Evolutionary conservation across 2,797 vertebrate genomes (phyloP).

Genomic region (Rhynchonycteris naso): DNA sequence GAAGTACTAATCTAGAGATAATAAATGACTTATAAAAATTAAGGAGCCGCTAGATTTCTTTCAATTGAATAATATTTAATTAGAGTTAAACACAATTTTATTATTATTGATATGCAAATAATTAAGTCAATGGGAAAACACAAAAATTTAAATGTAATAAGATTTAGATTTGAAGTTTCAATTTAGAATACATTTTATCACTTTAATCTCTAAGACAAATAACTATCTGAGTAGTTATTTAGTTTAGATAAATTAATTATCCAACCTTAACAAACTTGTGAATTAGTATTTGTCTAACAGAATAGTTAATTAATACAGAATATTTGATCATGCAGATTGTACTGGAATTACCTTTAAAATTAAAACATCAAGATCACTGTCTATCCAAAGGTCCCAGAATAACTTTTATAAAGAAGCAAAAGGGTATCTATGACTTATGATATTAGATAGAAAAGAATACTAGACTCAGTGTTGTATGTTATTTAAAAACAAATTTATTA

Average conservation of each 20-base stretch:
- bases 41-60: neutral
- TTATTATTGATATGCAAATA: neutral
- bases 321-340: neutral
- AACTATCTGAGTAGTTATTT: neutral
- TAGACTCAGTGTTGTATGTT: neutral
- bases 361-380: neutral
- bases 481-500: neutral
- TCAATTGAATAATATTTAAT: neutral
- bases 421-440: neutral
- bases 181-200: neutral
- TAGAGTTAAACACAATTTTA: neutral
- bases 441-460: neutral
- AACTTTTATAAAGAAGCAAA: neutral
- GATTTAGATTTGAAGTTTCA: neutral
- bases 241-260: neutral
- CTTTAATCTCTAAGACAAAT: neutral
- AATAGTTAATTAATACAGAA: neutral
- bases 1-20: neutral
- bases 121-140: neutral
- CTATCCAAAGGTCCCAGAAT: neutral
- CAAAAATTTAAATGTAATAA: neutral
- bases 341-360: neutral
- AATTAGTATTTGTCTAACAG: neutral
- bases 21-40: neutral
- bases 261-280: neutral